Base-by-base conservation (phyloP, 2,113 vertebrate species). In the Ancistrus triradiatus region DNA sequence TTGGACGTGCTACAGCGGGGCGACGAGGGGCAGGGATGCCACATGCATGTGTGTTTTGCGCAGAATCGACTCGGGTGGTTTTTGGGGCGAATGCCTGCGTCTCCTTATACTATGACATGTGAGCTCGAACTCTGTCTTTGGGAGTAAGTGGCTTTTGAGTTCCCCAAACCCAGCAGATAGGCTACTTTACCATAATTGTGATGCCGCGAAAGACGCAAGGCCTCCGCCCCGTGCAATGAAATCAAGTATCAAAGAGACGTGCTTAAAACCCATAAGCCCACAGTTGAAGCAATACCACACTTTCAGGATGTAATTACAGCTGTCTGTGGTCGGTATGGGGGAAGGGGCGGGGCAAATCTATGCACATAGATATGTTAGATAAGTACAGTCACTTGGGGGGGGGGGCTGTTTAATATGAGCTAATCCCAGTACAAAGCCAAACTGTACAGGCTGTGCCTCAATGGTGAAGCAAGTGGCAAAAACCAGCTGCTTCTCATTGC, bases 181-280 rank as follows among this genome's bases (percentile, higher is more conserved):
- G 43, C 35, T 35, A 47, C 33, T 59, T 59, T 59, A 59, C 65
- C 79, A 55, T 79, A 79, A 84, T 85, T 84, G 79, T 40, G 74
- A 80, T 72, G 71, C 79, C 84, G 87, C 88, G 73, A 88, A 83
- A 58, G 25, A 58, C 40, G 43, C 9, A 17, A 6, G 72, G 58
- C 69, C 65, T 63, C 69, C 57, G 62, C 80, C 67, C 61, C 66
- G 59, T 78, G 44, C 68, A 73, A 82, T 85, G 52, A 77, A 88
- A 89, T 80, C 78, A 80, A 75, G 77, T 82, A 89, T 86, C 83
- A 90, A 87, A 90, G 79, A 65, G 77, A 79, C 55, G 68, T 74
- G 75, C 9, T 33, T 76, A 73, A 77, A 69, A 70, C 84, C 78
- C 59, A 83, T 82, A 82, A 82, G 80, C 70, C 56, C 60, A 70